Conservation (phyloP, 37 sponge, comb jelly and placozoan species). For the Bolinopsis microptera region DNA sequence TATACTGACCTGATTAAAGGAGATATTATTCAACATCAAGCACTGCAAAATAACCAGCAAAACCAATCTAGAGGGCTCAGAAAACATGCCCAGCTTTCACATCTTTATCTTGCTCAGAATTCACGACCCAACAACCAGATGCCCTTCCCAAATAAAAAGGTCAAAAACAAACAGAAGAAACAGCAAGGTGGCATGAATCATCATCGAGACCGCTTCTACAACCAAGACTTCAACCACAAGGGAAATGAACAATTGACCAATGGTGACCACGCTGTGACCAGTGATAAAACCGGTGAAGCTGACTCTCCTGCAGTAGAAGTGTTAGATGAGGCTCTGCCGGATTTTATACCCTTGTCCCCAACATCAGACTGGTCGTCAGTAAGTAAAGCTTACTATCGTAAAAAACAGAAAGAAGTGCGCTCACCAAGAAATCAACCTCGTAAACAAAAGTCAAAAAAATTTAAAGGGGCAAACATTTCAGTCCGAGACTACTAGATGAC, state of each 20-base stretch:
- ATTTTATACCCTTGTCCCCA: neutral
- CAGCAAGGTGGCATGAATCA: neutral
- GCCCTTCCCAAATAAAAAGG: neutral
- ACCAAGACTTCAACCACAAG: neutral
- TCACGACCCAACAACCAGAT: neutral
- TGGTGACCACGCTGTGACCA: neutral
- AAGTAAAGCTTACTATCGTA: slow-evolving; percentile 2
- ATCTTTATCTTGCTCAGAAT: too few relatives aligned
- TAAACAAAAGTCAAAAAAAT: neutral
- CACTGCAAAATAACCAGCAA: neutral
- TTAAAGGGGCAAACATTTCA: neutral
- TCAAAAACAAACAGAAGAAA: neutral
- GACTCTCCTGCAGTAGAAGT: too few relatives aligned
- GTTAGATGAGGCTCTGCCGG: neutral
- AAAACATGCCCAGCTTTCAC: neutral
- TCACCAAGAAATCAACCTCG: neutral
- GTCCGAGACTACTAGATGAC: neutral
- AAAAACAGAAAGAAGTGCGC: neutral
- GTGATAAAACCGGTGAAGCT: neutral
- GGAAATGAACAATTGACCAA: neutral
- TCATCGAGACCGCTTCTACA: neutral
- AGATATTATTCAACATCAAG: neutral
- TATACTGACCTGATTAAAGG: slow-evolving; percentile 33
- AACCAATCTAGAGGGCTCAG: neutral
- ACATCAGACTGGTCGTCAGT: neutral